Conservation (phyloP, 2,888 invertebrate genomes). For the Agriopis aurantiaria region DNA sequence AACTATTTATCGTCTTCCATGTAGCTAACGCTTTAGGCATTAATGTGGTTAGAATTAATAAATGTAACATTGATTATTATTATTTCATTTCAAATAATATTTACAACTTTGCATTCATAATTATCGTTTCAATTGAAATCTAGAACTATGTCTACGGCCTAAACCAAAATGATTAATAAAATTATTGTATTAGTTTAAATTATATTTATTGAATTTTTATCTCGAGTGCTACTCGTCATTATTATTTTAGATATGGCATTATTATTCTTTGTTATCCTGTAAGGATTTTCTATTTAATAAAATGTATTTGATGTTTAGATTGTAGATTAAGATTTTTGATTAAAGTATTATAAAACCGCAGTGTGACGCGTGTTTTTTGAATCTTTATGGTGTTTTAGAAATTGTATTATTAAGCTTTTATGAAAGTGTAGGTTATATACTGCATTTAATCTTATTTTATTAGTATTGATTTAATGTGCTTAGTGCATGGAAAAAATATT, state of each 20-base stretch:
- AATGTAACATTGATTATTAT: neutral
- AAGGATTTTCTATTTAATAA: constrained; percentile 51
- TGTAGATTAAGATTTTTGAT: constrained; percentile 43
- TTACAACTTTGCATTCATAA: neutral
- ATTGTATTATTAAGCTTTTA: constrained; percentile 42
- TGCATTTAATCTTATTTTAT: constrained; percentile 51
- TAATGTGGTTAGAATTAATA: constrained; percentile 41
- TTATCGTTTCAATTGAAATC: neutral
- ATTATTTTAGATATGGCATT: constrained; percentile 33
- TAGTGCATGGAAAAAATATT: constrained; percentile 12
- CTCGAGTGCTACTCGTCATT: constrained; percentile 40
- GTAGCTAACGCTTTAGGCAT: constrained; percentile 59
- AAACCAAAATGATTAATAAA: constrained; percentile 35
- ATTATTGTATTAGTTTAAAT: constrained; percentile 9
- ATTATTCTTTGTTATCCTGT: constrained; percentile 58
- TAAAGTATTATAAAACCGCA: constrained; percentile 57
- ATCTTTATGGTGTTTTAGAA: constrained; percentile 66
- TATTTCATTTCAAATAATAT: neutral
- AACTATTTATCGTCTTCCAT: constrained; percentile 75
- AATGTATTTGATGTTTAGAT: constrained; percentile 33
- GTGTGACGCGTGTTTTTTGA: constrained; percentile 64
- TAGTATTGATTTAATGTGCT: constrained; percentile 10
- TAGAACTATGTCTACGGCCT: constrained; percentile 39
- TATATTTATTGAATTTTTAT: constrained; percentile 13
- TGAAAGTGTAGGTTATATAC: constrained; percentile 45